Evolutionary conservation across 2,888 invertebrate species (phyloP), one percentile per base, ranked within the genome.

Genomic region (Biston betularia): DNA sequence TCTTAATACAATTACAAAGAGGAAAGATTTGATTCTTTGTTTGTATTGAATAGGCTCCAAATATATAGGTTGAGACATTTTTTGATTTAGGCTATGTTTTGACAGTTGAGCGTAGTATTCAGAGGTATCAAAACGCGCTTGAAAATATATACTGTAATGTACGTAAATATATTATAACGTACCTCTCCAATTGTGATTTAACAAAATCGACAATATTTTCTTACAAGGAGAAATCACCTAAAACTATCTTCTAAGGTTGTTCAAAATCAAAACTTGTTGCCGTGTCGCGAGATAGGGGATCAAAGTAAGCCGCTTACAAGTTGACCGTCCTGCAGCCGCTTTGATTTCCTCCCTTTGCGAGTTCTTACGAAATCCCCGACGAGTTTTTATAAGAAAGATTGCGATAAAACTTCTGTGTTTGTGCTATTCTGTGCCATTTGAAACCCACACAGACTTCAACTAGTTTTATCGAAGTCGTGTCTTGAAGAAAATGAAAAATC

Each of bases 281-380:
- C 73, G 74, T 72, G 73, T 70, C 63, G 72, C 72, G 72, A 75
- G 82, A 78, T 76, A 79, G 74, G 68, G 80, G 79, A 82, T 82
- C 79, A 73, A 76, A 77, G 72, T 81, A 82, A 82, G 80, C 80
- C 71, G 82, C 81, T 82, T 82, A 81, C 77, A 80, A 81, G 79
- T 82, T 79, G 79, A 76, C 82, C 79, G 73, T 55, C 63, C 69
- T 73, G 74, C 74, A 74, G 62, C 68, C 73, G 69, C 78, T 78
- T 77, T 79, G 77, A 79, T 79, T 79, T 76, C 76, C 74, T 70
- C 67, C 64, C 63, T 61, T 65, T 60, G 53, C 60, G 69, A 69
- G 60, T 66, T 69, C 63, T 63, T 66, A 54, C 48, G 45, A 62
- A 69, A 69, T 65, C 62, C 64, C 42, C 65, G 59, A 60, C 59